phyloP scores from a whole-genome alignment of 1,140 invertebrate genomes.

The Brachionus sp. region DNA sequence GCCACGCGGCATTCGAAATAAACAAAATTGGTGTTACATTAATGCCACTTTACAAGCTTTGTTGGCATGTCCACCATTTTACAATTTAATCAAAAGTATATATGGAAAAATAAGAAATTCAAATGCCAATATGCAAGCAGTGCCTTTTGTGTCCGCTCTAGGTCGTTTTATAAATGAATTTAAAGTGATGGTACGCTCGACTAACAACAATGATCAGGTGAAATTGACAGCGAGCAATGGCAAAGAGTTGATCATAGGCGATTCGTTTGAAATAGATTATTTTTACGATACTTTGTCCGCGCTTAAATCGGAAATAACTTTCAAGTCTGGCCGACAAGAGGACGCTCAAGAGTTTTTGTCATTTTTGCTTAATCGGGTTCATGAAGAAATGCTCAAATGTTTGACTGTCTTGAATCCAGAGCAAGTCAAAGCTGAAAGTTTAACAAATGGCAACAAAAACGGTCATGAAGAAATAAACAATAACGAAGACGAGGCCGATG shows the following conservation, averaged over 20 bases:
- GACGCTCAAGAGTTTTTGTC: slow-evolving; percentile 92
- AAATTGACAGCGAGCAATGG: background rate
- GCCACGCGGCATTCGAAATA: slow-evolving; percentile 31
- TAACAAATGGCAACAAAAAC: slow-evolving; percentile 15
- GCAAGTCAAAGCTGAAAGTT: slow-evolving; percentile 56
- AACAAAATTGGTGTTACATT: slow-evolving; percentile 42
- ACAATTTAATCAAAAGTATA: slow-evolving; percentile 74
- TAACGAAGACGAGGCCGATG: slow-evolving; percentile 62
- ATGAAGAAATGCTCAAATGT: slow-evolving; percentile 86
- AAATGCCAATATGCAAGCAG: background rate
- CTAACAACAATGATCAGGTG: background rate
- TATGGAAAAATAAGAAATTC: slow-evolving; percentile 4
- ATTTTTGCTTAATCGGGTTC: slow-evolving; percentile 82
- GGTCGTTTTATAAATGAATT: slow-evolving; percentile 36
- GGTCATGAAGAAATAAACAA: slow-evolving; percentile 22
- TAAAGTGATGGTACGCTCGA: background rate
- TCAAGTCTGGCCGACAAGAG: slow-evolving; percentile 65
- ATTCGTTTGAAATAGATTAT: slow-evolving; percentile 74
- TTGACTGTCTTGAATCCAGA: slow-evolving; percentile 35
- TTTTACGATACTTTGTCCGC: slow-evolving; percentile 51
- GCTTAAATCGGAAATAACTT: slow-evolving; percentile 35
- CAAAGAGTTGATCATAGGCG: slow-evolving; percentile 57
- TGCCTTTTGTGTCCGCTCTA: background rate
- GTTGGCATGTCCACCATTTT: slow-evolving; percentile 85
- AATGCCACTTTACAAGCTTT: slow-evolving; percentile 65